phyloP scores from a whole-genome alignment of 1,140 invertebrate species.

The Trinorchestia longiramus region DNA sequence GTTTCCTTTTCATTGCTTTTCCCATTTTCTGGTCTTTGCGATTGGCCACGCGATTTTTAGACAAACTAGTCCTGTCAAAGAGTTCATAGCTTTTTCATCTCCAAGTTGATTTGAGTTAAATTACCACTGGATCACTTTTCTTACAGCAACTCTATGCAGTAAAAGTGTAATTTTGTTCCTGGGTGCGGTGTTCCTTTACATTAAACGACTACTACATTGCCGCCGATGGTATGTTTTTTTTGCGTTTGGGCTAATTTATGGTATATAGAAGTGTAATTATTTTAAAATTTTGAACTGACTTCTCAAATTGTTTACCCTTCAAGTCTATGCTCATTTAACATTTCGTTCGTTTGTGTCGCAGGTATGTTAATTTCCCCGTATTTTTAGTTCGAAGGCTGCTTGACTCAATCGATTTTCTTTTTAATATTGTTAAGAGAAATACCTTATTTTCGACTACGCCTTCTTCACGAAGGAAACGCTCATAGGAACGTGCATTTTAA shows the following conservation, averaged over 20 bases:
- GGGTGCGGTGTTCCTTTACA: not conserved
- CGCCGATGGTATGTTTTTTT: not conserved
- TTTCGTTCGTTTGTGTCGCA: not conserved
- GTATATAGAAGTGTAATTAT: not conserved
- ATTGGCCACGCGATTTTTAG: not conserved
- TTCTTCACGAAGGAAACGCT: not conserved
- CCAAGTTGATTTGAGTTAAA: not conserved
- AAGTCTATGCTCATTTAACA: not conserved
- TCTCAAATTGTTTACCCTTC: not conserved
- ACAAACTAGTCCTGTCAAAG: not conserved
- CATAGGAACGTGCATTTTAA: not conserved
- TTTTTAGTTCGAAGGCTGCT: not conserved
- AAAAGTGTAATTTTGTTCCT: not conserved
- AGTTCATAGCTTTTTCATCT: not conserved
- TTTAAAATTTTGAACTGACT: not conserved
- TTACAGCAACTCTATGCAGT: not conserved
- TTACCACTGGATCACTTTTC: not conserved
- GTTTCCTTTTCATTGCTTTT: not conserved
- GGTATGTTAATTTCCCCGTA: not conserved
- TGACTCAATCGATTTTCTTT: not conserved
- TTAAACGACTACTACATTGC: not conserved
- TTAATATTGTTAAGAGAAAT: not conserved
- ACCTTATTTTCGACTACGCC: not conserved
- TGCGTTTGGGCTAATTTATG: not conserved
- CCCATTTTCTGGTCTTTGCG: not conserved